phyloP scores from a whole-genome alignment of 2,797 vertebrate genomes.

The Nyctalus aviator region DNA sequence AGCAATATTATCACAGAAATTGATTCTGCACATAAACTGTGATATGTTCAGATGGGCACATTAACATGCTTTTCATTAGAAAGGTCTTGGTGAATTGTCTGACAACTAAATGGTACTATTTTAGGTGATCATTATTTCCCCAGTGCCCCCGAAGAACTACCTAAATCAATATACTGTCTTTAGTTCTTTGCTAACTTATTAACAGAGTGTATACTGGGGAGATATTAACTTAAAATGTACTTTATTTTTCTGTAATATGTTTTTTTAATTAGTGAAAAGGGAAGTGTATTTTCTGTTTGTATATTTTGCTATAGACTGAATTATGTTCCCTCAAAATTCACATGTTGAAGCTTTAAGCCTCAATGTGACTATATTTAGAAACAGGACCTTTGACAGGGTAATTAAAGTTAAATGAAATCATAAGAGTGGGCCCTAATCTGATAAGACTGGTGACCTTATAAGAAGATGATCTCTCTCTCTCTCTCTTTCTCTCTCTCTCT shows the following conservation, averaged over 20 bases:
- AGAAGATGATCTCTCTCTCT: background rate
- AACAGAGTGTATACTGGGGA: background rate
- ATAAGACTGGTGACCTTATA: background rate
- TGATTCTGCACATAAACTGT: background rate
- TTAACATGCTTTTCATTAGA: slow-evolving; percentile 2
- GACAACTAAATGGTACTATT: background rate
- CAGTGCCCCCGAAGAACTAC: background rate
- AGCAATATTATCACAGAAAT: background rate
- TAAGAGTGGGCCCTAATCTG: background rate
- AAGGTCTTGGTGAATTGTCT: background rate
- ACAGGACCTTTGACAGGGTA: background rate
- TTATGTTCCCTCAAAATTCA: background rate
- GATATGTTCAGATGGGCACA: background rate
- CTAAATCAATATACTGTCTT: background rate
- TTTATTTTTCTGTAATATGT: background rate
- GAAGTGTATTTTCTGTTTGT: background rate
- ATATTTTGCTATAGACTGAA: background rate
- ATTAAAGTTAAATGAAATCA: background rate
- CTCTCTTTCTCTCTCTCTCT: background rate
- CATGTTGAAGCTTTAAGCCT: background rate
- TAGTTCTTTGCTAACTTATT: background rate
- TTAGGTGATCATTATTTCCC: slow-evolving; percentile 14
- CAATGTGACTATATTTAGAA: background rate
- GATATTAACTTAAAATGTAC: background rate
- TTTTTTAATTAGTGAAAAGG: slow-evolving; percentile 10